Base-by-base conservation (phyloP, 1,140 invertebrate genomes). In the Panagrolaimus sp. region DNA sequence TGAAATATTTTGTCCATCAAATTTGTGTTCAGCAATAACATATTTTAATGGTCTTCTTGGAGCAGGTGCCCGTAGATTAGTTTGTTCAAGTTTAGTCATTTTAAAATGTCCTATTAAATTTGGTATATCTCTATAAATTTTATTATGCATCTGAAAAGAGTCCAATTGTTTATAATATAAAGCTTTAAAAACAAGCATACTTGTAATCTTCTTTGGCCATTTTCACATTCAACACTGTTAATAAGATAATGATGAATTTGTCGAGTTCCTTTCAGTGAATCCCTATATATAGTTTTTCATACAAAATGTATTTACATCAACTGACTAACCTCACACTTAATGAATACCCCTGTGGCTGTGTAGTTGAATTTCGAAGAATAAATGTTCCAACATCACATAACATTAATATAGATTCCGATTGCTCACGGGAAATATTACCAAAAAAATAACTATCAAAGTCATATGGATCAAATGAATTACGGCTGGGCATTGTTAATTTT, bases 221-320 rank as follows among this genome's bases (percentile, higher is more conserved):
- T 67, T 23, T 90, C 89, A 46, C 86, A 87, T 80, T 90, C 87
- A 78, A 89, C 88, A 66, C 91, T 89, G 85, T 98, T 96, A 72
- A 98, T 96, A 76, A 98, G 96, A 83, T 97, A 98, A 86, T 98
- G 93, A 83, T 93, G 94, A 44, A 96, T 92, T 88, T 93, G 93
- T 78, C 89, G 91, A 83, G 95, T 92, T 83, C 96, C 93, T 47
- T 75, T 71, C 23, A 14, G 27, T 16, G 38, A 62, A 67, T 70
- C 72, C 27, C 31, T 63, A 63, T 70, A 72, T 13, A 42, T 23
- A 62, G 9, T n/a, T 63, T 16, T 63, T 70, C 46, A 51, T 65
- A 14, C n/a, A n/a, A 61, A 69, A 9, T 16, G 42, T 46, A 42
- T 3, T 20, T 25, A 74, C 38, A 0, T 53, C 42, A 9, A 51